phyloP scores from a whole-genome alignment of 2,888 invertebrate genomes.

The Poecilobothrus nobilitatus region DNA sequence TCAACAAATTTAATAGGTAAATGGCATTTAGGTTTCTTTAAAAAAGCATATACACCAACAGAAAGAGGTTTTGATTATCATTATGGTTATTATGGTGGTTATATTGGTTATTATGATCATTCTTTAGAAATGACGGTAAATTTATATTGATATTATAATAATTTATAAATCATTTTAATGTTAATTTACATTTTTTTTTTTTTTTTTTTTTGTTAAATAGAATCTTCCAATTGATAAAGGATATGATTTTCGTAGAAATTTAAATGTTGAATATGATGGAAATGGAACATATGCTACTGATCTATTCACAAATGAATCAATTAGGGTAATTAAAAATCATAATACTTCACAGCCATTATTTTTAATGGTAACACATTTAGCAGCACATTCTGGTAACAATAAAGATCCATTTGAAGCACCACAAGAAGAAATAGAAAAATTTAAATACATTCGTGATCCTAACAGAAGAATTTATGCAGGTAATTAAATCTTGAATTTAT shows the following conservation, averaged over 20 bases:
- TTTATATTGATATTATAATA: slow-evolving; percentile 16
- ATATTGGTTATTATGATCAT: slow-evolving; percentile 71
- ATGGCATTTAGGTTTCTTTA: slow-evolving; percentile 81
- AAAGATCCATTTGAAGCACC: slow-evolving; percentile 65
- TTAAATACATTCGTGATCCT: slow-evolving; percentile 56
- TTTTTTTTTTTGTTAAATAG: too few relatives aligned
- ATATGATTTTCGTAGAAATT: slow-evolving; percentile 48
- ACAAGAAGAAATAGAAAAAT: slow-evolving; percentile 57
- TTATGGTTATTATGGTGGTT: slow-evolving; percentile 76
- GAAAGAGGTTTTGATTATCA: slow-evolving; percentile 70
- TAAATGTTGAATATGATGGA: slow-evolving; percentile 45
- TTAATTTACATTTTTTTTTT: neutral
- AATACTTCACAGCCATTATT: slow-evolving; percentile 62
- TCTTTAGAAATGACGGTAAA: slow-evolving; percentile 44
- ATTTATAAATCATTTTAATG: neutral
- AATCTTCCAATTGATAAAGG: slow-evolving; percentile 25
- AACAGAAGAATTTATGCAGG: slow-evolving; percentile 61
- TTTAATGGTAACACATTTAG: slow-evolving; percentile 68
- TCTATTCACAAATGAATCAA: slow-evolving; percentile 56
- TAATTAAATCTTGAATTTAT: slow-evolving; percentile 29
- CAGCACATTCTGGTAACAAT: slow-evolving; percentile 67
- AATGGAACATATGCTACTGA: slow-evolving; percentile 59
- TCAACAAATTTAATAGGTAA: slow-evolving; percentile 77
- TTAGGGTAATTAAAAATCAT: slow-evolving; percentile 53
- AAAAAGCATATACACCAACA: slow-evolving; percentile 52